Conservation (phyloP, 2,888 invertebrate species). For the Leuctra nigra region DNA sequence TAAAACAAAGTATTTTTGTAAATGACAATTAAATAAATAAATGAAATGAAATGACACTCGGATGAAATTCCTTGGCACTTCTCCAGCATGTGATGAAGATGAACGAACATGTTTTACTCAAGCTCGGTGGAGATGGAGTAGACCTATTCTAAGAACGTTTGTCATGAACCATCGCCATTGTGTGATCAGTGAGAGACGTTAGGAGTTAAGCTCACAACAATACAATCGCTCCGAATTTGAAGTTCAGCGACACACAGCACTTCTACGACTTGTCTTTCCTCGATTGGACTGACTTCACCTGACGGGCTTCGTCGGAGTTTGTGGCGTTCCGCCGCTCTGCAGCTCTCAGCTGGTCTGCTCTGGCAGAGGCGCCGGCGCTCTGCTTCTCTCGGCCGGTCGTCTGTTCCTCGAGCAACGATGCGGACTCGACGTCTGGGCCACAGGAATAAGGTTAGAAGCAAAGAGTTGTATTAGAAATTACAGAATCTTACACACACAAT, state of each 20-base stretch:
- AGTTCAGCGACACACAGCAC: slow-evolving; percentile 46
- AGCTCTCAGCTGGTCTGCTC: slow-evolving; percentile 44
- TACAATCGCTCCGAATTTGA: slow-evolving; percentile 43
- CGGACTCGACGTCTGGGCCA: slow-evolving; percentile 7
- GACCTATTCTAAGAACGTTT: no score
- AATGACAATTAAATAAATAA: no score
- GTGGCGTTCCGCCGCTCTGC: slow-evolving; percentile 46
- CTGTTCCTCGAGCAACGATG: not conserved
- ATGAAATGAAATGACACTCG: no score
- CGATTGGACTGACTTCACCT: slow-evolving; percentile 46
- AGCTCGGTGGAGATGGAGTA: no score
- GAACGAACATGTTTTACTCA: no score
- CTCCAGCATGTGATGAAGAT: slow-evolving; percentile 59
- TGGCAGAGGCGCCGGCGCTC: slow-evolving; percentile 21
- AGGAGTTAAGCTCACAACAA: slow-evolving; percentile 29
- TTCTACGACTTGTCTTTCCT: slow-evolving; percentile 51
- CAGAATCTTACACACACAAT: no score
- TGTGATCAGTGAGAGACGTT: no score
- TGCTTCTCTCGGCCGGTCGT: no score
- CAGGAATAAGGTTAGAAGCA: not conserved
- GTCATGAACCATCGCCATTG: no score
- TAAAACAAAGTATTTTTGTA: no score
- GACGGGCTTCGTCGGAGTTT: slow-evolving; percentile 43
- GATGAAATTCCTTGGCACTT: slow-evolving; percentile 52
- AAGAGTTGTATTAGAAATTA: no score